Evolutionary conservation across 2,888 invertebrate species (phyloP).

Genomic region (Agrochola litura): DNA sequence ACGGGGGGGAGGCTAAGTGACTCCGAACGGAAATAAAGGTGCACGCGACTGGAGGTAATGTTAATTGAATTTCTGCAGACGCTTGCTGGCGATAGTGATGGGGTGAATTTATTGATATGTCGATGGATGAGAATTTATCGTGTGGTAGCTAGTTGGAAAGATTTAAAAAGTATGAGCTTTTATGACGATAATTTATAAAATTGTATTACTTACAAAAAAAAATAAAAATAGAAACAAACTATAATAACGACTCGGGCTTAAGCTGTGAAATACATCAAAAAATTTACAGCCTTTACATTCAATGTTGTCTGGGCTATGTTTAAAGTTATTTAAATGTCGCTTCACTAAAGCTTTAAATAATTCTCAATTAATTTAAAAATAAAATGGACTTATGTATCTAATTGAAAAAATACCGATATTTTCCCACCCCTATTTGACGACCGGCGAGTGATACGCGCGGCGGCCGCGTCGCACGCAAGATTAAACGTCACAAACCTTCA

Average conservation of each 20-base stretch:
- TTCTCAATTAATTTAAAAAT: background rate
- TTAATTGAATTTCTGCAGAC: slow-evolving; percentile 91
- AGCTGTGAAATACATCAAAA: background rate
- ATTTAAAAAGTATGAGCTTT: background rate
- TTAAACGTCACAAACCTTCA: slow-evolving; percentile 90
- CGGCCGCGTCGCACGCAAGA: slow-evolving; percentile 89
- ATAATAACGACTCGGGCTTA: background rate
- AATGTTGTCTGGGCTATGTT: background rate
- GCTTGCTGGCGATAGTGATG: slow-evolving; percentile 76
- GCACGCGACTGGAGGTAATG: slow-evolving; percentile 91
- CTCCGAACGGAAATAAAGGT: slow-evolving; percentile 91
- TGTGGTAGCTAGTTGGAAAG: background rate
- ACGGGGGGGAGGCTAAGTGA: slow-evolving; percentile 80
- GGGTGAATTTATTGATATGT: slow-evolving; percentile 59
- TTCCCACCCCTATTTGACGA: slow-evolving; percentile 74
- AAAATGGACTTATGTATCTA: background rate
- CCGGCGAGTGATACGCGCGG: slow-evolving; percentile 88
- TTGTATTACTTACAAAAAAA: background rate
- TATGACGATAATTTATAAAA: no score
- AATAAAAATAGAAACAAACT: background rate
- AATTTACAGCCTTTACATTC: background rate
- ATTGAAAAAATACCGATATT: slow-evolving; percentile 50
- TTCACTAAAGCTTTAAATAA: background rate
- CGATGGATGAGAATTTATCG: slow-evolving; percentile 39
- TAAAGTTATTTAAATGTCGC: background rate